Percentiles rank a stretch among this genome's conserved stretches.
Evolutionary conservation across 2,113 vertebrate genomes (phyloP).

Genomic region (Meleagris gallopavo): DNA sequence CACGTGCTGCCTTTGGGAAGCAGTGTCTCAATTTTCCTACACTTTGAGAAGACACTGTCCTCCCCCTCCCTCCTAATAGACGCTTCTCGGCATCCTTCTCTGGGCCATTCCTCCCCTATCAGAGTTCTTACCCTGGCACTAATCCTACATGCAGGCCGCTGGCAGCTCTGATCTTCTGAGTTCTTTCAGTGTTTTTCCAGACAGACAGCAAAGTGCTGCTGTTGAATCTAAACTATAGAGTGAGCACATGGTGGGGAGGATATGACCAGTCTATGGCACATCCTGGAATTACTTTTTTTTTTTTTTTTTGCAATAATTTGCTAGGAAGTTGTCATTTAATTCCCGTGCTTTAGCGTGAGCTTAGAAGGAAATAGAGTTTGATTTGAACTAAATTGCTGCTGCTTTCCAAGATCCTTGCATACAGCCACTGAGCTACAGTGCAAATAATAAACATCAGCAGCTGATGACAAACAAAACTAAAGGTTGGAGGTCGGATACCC

Average conservation of each 20-base stretch:
- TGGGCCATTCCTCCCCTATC: not conserved
- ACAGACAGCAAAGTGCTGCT: not conserved
- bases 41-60: not conserved
- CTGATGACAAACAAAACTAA: not conserved
- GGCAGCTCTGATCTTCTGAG: not conserved
- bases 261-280: not conserved
- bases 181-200: not conserved
- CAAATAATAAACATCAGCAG: not conserved
- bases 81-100: not conserved
- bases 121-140: not conserved
- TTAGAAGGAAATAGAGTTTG: not conserved
- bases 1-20: not conserved
- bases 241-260: not conserved
- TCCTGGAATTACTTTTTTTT: not conserved
- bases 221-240: not conserved
- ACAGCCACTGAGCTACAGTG: not conserved
- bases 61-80: not conserved
- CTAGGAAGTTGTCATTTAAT: not conserved
- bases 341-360: not conserved
- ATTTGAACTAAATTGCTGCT: not conserved
- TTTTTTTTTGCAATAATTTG: not conserved
- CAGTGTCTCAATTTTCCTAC: not conserved
- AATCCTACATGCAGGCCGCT: not conserved
- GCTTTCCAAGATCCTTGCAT: slow-evolving; percentile 5
- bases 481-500: not conserved